These are phyloP conservation scores for Lingula anatina DNA, from an alignment of 2,888 invertebrate species.

Conservation along the genomic window DNA sequence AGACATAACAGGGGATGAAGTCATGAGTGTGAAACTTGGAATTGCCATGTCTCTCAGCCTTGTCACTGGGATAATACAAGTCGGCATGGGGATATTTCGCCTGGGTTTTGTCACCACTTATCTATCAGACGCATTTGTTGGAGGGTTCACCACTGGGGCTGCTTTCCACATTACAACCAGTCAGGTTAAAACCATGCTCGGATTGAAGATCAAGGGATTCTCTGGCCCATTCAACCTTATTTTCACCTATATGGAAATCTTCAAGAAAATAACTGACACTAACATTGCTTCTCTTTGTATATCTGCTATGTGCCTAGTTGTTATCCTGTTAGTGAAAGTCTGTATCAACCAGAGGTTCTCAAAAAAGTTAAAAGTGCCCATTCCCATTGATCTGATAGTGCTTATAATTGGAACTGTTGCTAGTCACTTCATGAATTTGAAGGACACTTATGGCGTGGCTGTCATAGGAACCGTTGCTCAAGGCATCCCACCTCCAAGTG, in stretches of 20 bases:
- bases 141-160: constrained; percentile 45
- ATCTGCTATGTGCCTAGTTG: constrained; percentile 23
- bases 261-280: constrained; percentile 20
- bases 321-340: constrained; percentile 38
- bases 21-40: neutral
- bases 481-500: constrained; percentile 32
- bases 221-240: constrained; percentile 38
- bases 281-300: constrained; percentile 33
- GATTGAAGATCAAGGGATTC: constrained; percentile 26
- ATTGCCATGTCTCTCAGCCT: neutral
- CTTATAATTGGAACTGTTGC: constrained; percentile 34
- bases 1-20: too few species aligned
- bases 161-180: constrained; percentile 45
- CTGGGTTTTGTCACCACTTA: constrained; percentile 48
- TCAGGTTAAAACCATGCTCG: constrained; percentile 41
- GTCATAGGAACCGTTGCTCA: constrained; percentile 35
- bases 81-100: constrained; percentile 36
- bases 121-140: constrained; percentile 45
- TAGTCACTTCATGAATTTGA: constrained; percentile 28
- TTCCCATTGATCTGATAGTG: constrained; percentile 48
- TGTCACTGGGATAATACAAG: constrained; percentile 24
- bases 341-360: constrained; percentile 45
- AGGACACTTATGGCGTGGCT: constrained; percentile 21
- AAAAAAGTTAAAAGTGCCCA: constrained; percentile 39
- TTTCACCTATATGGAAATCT: constrained; percentile 30